These are phyloP conservation scores for Eubucco bourcierii DNA, from an alignment of 2,113 vertebrate species.

Conservation along the genomic window DNA sequence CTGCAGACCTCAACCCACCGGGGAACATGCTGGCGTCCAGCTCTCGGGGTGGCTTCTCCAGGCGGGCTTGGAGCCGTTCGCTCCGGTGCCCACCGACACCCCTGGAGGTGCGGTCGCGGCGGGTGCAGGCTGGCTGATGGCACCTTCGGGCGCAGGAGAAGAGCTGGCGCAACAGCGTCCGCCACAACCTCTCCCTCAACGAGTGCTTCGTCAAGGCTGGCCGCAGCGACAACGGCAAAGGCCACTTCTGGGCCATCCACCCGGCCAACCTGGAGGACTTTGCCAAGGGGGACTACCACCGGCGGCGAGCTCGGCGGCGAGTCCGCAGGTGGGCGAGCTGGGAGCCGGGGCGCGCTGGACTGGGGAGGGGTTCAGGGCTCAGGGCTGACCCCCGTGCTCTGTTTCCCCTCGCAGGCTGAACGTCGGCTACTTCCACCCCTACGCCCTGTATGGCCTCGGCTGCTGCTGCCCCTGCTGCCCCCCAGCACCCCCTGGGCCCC, in stretches of 20 bases:
- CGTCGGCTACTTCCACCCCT: conserved; percentile 47
- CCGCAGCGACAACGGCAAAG: conserved; percentile 84
- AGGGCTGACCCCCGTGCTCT: background rate
- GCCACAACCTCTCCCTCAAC: conserved; percentile 21
- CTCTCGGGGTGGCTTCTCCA: fast-evolving
- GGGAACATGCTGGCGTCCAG: fast-evolving
- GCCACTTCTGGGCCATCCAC: conserved; percentile 86
- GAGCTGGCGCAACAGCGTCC: conserved; percentile 85
- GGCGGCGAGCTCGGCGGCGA: conserved; percentile 76
- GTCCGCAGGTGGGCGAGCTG: conserved; percentile 64
- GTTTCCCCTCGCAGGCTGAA: conserved; percentile 48
- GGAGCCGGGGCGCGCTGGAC: too few species aligned
- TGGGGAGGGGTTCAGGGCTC: background rate
- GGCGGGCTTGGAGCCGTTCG: fast-evolving
- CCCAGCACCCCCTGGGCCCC: background rate
- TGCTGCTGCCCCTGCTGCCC: conserved; percentile 74
- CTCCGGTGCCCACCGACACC: background rate
- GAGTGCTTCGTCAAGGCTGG: conserved; percentile 85
- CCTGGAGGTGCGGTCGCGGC: fast-evolving
- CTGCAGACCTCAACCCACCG: fast-evolving
- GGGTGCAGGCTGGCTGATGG: background rate
- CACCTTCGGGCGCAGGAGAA: conserved; percentile 73
- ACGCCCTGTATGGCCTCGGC: conserved; percentile 29
- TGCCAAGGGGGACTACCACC: conserved; percentile 83
- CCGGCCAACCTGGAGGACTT: conserved; percentile 82